phyloP scores from a whole-genome alignment of 2,888 invertebrate genomes.

The Diloba caeruleocephala region DNA sequence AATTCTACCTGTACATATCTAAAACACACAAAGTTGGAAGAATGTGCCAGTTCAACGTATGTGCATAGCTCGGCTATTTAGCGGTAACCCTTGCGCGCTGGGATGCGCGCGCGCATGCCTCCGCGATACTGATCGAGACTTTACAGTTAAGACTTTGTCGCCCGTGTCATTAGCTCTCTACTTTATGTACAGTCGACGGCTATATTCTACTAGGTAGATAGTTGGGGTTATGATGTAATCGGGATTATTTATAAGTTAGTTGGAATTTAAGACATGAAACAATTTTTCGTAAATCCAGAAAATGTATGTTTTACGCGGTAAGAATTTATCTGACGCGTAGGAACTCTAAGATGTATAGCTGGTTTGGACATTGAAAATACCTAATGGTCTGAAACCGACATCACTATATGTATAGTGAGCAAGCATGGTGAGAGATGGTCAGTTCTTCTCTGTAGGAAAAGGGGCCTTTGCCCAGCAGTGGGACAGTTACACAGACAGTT shows the following conservation, averaged over 20 bases:
- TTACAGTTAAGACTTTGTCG: slow-evolving; percentile 72
- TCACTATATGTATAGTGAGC: too few species aligned
- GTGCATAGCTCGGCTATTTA: slow-evolving; percentile 50
- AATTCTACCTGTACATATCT: slow-evolving; percentile 19
- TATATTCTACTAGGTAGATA: slow-evolving; percentile 5
- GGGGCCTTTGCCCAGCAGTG: too few species aligned
- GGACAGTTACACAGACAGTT: too few species aligned
- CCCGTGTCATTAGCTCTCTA: slow-evolving; percentile 46
- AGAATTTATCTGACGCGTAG: too few species aligned
- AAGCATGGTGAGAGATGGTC: too few species aligned
- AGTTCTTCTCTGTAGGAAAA: too few species aligned
- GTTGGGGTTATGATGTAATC: slow-evolving; percentile 29
- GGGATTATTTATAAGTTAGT: slow-evolving; percentile 34
- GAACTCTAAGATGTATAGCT: too few species aligned
- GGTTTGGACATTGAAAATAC: too few species aligned
- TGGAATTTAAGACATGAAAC: slow-evolving; percentile 11
- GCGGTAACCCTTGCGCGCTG: slow-evolving; percentile 50
- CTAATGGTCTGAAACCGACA: too few species aligned
- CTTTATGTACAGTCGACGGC: slow-evolving; percentile 13
- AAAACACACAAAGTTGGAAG: slow-evolving; percentile 35
- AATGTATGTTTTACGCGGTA: too few species aligned
- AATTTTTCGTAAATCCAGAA: too few species aligned
- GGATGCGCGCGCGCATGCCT: slow-evolving; percentile 55
- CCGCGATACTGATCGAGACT: slow-evolving; percentile 74
- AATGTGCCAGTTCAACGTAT: slow-evolving; percentile 45